Conservation (phyloP, 2,888 invertebrate genomes). For the Rotaria magnacalcarata region DNA sequence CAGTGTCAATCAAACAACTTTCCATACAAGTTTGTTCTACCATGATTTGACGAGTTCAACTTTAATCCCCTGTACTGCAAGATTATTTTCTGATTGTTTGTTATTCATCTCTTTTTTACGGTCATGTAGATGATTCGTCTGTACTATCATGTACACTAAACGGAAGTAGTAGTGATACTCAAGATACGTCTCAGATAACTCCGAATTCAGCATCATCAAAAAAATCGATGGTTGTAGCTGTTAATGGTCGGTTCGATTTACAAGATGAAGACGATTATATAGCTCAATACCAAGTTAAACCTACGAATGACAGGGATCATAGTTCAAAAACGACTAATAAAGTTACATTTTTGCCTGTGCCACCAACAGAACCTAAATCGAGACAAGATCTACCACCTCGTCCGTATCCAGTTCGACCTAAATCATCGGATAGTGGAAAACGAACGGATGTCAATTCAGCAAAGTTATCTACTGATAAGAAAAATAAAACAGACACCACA, state of each 20-base stretch:
- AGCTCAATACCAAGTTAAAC: not conserved
- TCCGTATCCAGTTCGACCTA: not conserved
- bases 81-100: no score
- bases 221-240: conserved; percentile 9
- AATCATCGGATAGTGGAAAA: not conserved
- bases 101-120: not conserved
- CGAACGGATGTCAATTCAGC: not conserved
- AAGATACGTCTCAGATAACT: not conserved
- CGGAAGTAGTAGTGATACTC: not conserved
- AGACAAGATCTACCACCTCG: not conserved
- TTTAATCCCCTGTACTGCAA: no score
- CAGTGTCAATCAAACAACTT: no score
- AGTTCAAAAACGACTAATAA: not conserved
- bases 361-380: not conserved
- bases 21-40: no score
- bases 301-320: no score
- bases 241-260: conserved; percentile 20
- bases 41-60: no score
- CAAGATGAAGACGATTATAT: conserved; percentile 17
- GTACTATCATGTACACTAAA: not conserved
- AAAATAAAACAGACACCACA: not conserved
- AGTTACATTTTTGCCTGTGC: not conserved
- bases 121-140: not conserved
- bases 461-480: not conserved
- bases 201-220: not conserved